Percentiles rank a stretch among this genome's conserved stretches.
phyloP scores from a whole-genome alignment of 2,888 invertebrate genomes.

The Rotaria macrura region DNA sequence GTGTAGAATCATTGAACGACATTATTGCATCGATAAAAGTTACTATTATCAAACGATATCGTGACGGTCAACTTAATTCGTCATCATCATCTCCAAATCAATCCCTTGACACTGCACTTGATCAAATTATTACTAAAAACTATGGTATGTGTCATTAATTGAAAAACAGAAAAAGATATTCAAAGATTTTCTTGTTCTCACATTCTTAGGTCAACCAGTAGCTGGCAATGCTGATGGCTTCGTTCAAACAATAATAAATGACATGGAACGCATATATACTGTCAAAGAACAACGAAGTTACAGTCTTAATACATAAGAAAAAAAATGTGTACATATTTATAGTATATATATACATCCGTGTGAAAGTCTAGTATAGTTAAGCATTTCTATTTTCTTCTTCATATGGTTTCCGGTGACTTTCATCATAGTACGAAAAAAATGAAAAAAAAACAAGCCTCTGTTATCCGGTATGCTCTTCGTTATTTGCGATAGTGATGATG shows the following conservation, averaged over 20 bases:
- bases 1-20: not conserved
- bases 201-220: not conserved
- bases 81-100: conserved; percentile 8
- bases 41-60: not conserved
- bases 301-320: not conserved
- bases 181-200: too few relatives aligned
- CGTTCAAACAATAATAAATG: conserved; percentile 29
- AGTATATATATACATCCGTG: too few relatives aligned
- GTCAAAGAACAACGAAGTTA: conserved; percentile 14
- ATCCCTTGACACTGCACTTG: not conserved
- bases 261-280: conserved; percentile 10
- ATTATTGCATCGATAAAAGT: not conserved
- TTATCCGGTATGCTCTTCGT: not conserved
- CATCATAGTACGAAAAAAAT: not conserved
- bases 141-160: not conserved
- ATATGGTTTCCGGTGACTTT: conserved; percentile 22
- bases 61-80: not conserved
- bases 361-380: not conserved
- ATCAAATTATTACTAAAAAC: conserved; percentile 17
- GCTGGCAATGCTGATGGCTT: conserved; percentile 31
- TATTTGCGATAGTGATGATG: not conserved
- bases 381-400: not conserved
- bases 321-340: not conserved
- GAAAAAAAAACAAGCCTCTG: not conserved
- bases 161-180: too few relatives aligned